These are phyloP conservation scores for Cloeon dipterum DNA, from an alignment of 2,888 invertebrate species.

Conservation along the genomic window DNA sequence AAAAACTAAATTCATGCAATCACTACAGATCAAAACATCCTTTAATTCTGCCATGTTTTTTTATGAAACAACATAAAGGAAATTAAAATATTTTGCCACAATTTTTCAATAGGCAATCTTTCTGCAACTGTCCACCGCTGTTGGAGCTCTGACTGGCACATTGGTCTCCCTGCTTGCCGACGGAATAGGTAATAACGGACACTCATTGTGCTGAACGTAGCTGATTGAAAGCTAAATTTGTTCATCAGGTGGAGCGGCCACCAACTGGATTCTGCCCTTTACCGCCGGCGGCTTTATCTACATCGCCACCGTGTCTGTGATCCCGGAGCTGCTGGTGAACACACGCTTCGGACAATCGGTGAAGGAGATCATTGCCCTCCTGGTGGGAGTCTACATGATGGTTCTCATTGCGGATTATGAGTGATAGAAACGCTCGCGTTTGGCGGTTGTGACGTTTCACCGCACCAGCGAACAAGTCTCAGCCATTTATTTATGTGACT, in stretches of 20 bases:
- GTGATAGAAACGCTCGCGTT: no score
- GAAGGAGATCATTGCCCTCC: constrained; percentile 69
- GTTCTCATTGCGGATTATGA: constrained; percentile 70
- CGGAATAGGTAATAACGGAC: constrained; percentile 25
- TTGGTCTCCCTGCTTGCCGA: constrained; percentile 65
- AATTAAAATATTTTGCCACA: no score
- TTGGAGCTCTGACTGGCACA: constrained; percentile 87
- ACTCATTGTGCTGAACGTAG: background rate
- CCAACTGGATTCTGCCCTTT: constrained; percentile 84
- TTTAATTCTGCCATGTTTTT: background rate
- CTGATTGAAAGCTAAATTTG: background rate
- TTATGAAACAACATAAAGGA: no score
- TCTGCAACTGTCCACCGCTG: constrained; percentile 78
- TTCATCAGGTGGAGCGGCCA: constrained; percentile 34
- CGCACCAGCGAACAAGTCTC: no score
- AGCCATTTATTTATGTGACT: no score
- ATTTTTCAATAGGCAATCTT: constrained; percentile 94
- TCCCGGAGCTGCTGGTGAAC: constrained; percentile 88
- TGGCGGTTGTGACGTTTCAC: no score
- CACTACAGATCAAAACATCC: background rate
- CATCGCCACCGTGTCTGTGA: constrained; percentile 95
- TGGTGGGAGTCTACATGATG: constrained; percentile 89
- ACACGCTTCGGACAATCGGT: constrained; percentile 68
- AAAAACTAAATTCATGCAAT: background rate
- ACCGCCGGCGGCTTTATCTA: constrained; percentile 99